phyloP scores from a whole-genome alignment of 35 echinoderm and acorn worm genomes.

The Lytechinus pictus region DNA sequence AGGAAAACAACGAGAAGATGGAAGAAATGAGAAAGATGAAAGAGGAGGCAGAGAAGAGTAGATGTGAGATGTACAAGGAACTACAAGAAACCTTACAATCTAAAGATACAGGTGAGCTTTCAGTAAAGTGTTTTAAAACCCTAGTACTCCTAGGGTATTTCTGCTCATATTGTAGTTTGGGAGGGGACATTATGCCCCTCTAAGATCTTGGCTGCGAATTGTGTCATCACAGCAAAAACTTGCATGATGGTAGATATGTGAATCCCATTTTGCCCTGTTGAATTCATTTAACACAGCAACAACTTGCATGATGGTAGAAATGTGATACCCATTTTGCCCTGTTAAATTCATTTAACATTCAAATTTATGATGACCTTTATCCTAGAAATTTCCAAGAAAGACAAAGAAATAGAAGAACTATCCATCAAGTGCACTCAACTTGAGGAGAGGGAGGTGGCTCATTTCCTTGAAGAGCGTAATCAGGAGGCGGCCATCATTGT shows the following conservation, averaged over 20 bases:
- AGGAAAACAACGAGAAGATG: constrained; percentile 25
- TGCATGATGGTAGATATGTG: too few species aligned
- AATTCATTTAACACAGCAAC: too few species aligned
- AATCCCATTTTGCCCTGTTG: too few species aligned
- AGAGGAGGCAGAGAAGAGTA: constrained; percentile 15
- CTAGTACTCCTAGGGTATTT: too few species aligned
- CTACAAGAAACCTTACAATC: background rate
- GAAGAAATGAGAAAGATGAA: constrained; percentile 18
- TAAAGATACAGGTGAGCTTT: background rate
- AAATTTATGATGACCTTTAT: background rate
- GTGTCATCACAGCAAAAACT: too few species aligned
- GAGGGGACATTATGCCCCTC: too few species aligned
- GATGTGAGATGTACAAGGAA: background rate
- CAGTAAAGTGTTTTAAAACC: too few species aligned
- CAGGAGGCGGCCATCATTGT: constrained; percentile 47
- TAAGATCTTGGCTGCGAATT: too few species aligned
- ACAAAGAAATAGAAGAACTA: background rate
- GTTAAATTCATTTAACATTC: too few species aligned
- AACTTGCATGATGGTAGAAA: too few species aligned
- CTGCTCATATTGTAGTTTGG: too few species aligned
- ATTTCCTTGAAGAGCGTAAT: constrained; percentile 28
- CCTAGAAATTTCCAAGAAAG: background rate
- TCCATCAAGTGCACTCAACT: constrained; percentile 32
- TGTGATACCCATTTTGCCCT: too few species aligned
- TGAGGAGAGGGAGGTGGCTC: constrained; percentile 42